phyloP scores from a whole-genome alignment of 2,797 vertebrate species.

The Phoeniculus purpureus region DNA sequence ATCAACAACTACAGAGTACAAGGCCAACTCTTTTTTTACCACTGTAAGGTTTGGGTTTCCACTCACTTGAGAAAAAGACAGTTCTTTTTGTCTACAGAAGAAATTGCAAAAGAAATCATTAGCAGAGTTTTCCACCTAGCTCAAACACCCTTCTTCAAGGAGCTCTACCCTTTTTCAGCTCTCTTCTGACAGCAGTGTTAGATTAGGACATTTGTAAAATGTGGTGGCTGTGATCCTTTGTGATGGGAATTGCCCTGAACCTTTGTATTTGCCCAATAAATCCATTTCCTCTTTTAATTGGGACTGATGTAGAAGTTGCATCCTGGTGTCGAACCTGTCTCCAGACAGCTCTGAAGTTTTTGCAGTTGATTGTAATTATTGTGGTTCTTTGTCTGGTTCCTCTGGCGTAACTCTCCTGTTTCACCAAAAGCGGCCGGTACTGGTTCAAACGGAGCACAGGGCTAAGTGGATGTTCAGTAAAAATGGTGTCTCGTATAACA shows the following conservation, averaged over 20 bases:
- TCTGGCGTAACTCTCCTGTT: not conserved
- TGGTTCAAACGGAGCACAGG: not conserved
- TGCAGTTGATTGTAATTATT: not conserved
- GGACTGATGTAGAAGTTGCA: not conserved
- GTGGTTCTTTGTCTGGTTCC: not conserved
- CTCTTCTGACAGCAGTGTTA: not conserved
- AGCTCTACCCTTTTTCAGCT: not conserved
- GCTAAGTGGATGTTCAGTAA: not conserved
- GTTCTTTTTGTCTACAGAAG: not conserved
- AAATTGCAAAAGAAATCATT: not conserved
- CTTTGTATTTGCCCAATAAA: not conserved
- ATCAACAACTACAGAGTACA: not conserved
- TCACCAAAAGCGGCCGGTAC: not conserved
- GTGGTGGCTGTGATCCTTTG: not conserved
- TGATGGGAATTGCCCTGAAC: not conserved
- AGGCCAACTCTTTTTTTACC: not conserved
- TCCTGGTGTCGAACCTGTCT: not conserved
- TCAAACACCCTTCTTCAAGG: not conserved
- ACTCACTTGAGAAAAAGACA: not conserved
- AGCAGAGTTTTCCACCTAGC: not conserved
- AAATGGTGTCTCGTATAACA: not conserved
- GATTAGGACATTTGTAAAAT: not conserved
- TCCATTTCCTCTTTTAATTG: slow-evolving; percentile 8
- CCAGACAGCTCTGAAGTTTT: not conserved
- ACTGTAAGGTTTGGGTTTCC: not conserved